phyloP scores from a whole-genome alignment of 2,888 invertebrate genomes.

The Marronus borbonicus region DNA sequence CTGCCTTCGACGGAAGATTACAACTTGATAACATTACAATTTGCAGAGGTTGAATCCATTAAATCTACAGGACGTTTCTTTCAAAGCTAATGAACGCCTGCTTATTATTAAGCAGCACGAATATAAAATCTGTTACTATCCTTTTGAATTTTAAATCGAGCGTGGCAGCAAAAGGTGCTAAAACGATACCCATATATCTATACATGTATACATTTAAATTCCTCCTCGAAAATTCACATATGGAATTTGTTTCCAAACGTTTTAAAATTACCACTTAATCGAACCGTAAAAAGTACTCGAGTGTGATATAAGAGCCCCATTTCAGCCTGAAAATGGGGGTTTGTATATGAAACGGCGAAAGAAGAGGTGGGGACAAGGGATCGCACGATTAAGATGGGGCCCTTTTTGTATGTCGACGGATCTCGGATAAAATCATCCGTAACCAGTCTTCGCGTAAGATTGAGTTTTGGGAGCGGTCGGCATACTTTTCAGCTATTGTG shows the following conservation, averaged over 20 bases:
- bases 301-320: conserved; percentile 47
- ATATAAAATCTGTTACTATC: too few relatives aligned
- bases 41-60: conserved; percentile 38
- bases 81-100: too few relatives aligned
- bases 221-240: conserved; percentile 27
- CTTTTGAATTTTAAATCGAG: too few relatives aligned
- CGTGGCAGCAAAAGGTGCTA: background rate
- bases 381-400: background rate
- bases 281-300: conserved; percentile 49
- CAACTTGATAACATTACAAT: conserved; percentile 65
- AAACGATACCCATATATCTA: background rate
- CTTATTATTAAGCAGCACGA: too few relatives aligned
- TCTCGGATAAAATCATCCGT: conserved; percentile 40
- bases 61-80: background rate
- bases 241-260: conserved; percentile 35
- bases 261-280: conserved; percentile 49
- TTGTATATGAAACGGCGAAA: background rate
- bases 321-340: conserved; percentile 25
- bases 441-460: conserved; percentile 36
- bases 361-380: background rate
- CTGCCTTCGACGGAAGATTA: conserved; percentile 60
- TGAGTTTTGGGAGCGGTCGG: conserved; percentile 33
- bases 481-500: conserved; percentile 41
- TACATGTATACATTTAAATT: background rate
- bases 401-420: conserved; percentile 39